phyloP scores from a whole-genome alignment of 2,888 invertebrate genomes.

The Andrena flavipes region DNA sequence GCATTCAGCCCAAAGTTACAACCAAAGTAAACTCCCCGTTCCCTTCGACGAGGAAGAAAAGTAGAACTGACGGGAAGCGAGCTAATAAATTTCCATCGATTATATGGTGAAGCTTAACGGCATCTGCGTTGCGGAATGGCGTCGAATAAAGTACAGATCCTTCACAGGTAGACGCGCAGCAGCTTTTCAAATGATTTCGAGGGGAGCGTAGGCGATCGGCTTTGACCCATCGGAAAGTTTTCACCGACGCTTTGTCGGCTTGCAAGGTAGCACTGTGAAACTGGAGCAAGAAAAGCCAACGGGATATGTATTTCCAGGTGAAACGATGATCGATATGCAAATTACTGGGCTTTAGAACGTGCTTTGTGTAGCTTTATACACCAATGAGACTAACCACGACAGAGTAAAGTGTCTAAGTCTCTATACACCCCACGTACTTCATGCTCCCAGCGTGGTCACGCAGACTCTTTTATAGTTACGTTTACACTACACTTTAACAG shows the following conservation, averaged over 20 bases:
- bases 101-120: slow-evolving; percentile 15
- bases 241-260: neutral
- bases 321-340: slow-evolving; percentile 23
- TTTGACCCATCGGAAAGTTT: slow-evolving; percentile 11
- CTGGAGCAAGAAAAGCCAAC: slow-evolving; percentile 15
- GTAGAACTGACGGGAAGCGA: neutral
- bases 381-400: too few relatives aligned
- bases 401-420: too few relatives aligned
- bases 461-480: too few relatives aligned
- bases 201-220: neutral
- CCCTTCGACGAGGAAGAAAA: neutral
- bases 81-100: slow-evolving; percentile 34
- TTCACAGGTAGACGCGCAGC: neutral
- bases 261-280: slow-evolving; percentile 5
- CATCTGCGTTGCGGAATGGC: neutral
- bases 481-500: too few relatives aligned
- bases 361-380: neutral
- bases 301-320: neutral
- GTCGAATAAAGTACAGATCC: neutral
- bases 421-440: too few relatives aligned
- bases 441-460: too few relatives aligned
- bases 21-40: neutral
- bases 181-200: slow-evolving; percentile 2
- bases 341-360: slow-evolving; percentile 17
- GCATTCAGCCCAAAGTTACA: neutral